A percentile compares a stretch with the other conserved stretches of the same genome.
These are phyloP conservation scores for Tortrix viridana DNA, from an alignment of 2,888 invertebrate species.

Conservation along the genomic window DNA sequence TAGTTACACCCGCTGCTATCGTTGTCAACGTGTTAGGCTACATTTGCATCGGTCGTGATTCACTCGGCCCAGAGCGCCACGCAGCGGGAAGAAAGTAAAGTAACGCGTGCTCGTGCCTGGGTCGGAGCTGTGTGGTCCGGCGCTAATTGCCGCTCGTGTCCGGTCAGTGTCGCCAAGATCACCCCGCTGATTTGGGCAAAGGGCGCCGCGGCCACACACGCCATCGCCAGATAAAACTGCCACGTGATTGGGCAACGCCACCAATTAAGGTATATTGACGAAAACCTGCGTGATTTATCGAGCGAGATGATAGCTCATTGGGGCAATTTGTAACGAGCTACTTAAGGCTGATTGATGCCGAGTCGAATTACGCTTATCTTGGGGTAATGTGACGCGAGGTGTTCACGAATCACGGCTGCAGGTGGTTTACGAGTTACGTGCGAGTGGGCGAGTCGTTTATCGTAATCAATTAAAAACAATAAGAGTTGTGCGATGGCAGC, in stretches of 20 bases:
- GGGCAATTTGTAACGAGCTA: conserved; percentile 58
- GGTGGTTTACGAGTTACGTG: conserved; percentile 17
- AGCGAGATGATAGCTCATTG: conserved; percentile 58
- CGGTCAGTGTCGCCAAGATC: conserved; percentile 67
- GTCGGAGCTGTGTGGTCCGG: conserved; percentile 65
- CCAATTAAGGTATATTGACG: conserved; percentile 76
- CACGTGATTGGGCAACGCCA: conserved; percentile 62
- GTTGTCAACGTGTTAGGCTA: conserved; percentile 50
- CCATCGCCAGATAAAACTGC: conserved; percentile 54
- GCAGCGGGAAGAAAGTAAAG: conserved; percentile 63
- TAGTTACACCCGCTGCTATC: conserved; percentile 62
- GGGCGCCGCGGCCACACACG: conserved; percentile 54
- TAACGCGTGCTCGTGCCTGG: conserved; percentile 32
- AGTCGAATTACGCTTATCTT: conserved; percentile 30
- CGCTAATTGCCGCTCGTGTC: conserved; percentile 62
- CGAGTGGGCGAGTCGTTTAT: conserved; percentile 26
- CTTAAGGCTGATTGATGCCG: conserved; percentile 36
- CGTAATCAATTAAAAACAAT: conserved; percentile 60
- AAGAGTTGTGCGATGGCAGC: conserved; percentile 56
- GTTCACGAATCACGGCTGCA: conserved; percentile 17
- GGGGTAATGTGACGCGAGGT: conserved; percentile 9
- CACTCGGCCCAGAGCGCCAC: conserved; percentile 57
- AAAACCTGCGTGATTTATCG: conserved; percentile 69
- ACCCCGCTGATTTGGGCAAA: conserved; percentile 63
- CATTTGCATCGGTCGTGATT: conserved; percentile 55